Conservation (phyloP, 2,888 invertebrate species). For the Epinotia brunnichana region DNA sequence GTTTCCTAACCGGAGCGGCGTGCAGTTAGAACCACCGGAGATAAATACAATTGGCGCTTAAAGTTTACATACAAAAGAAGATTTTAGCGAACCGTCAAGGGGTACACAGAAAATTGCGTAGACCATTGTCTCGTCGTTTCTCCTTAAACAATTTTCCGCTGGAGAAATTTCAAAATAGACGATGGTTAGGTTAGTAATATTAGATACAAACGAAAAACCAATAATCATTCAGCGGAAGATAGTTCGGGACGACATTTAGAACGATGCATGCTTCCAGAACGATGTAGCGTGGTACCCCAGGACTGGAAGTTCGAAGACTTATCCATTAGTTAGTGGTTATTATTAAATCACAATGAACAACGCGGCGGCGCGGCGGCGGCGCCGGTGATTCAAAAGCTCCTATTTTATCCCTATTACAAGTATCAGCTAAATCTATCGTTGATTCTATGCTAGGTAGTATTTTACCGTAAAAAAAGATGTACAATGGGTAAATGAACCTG, state of each 20-base stretch:
- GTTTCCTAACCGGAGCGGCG: not conserved
- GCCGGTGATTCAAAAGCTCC: slow-evolving; percentile 67
- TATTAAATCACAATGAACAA: slow-evolving; percentile 41
- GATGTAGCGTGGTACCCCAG: not conserved
- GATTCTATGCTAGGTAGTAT: slow-evolving; percentile 73
- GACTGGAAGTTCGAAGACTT: slow-evolving; percentile 9
- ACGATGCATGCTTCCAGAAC: not conserved
- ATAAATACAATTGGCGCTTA: slow-evolving; percentile 27
- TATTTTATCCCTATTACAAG: slow-evolving; percentile 70
- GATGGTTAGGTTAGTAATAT: not conserved
- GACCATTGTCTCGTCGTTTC: not conserved
- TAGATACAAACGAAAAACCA: not conserved
- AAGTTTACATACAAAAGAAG: slow-evolving; percentile 22
- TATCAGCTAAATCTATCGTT: slow-evolving; percentile 77
- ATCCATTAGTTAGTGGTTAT: slow-evolving; percentile 33
- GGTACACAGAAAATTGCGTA: not conserved
- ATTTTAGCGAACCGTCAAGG: slow-evolving; percentile 11
- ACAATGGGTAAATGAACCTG: slow-evolving; percentile 28
- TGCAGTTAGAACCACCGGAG: slow-evolving; percentile 2
- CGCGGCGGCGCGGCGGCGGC: slow-evolving; percentile 45
- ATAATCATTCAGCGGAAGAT: not conserved
- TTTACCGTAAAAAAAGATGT: slow-evolving; percentile 56
- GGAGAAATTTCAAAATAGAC: not conserved
- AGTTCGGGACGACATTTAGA: not conserved
- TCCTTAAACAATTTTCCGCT: not conserved